Conservation (phyloP, 1,140 invertebrate genomes). For the Meloidogyne exigua region DNA sequence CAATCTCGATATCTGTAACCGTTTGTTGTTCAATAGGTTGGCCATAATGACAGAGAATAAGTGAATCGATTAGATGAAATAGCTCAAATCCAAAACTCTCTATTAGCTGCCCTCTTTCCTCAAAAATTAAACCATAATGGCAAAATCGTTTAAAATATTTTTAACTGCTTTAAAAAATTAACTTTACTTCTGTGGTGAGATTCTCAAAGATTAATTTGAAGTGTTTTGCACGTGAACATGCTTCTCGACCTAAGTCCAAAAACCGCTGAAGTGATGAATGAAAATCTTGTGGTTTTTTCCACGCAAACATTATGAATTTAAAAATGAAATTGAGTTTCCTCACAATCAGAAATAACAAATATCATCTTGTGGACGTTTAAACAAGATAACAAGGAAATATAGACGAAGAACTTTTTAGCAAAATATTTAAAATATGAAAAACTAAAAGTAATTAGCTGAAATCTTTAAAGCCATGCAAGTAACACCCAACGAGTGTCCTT, state of each 20-base stretch:
- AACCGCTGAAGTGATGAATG: conserved; percentile 54
- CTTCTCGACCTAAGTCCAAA: conserved; percentile 51
- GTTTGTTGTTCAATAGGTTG: conserved; percentile 34
- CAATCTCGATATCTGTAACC: conserved; percentile 55
- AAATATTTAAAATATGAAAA: neutral
- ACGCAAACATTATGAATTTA: conserved; percentile 55
- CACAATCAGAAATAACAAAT: no score
- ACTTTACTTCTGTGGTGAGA: conserved; percentile 43
- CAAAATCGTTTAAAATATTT: neutral
- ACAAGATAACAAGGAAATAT: no score
- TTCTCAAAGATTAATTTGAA: conserved; percentile 51
- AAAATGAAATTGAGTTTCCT: neutral
- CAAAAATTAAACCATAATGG: conserved; percentile 24
- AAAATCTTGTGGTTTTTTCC: conserved; percentile 59
- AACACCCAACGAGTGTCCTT: conserved; percentile 50
- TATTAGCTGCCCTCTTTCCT: conserved; percentile 61
- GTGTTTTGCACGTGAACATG: conserved; percentile 56
- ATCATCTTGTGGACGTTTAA: no score
- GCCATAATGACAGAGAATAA: conserved; percentile 49
- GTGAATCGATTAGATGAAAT: conserved; percentile 59
- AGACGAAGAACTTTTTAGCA: no score
- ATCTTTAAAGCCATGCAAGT: conserved; percentile 57
- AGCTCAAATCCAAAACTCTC: conserved; percentile 60
- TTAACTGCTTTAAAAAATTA: neutral
- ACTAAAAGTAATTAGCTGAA: neutral